Percentiles rank a stretch among this genome's conserved stretches.
phyloP scores from a whole-genome alignment of 2,888 invertebrate species.

The Cactoblastis cactorum region DNA sequence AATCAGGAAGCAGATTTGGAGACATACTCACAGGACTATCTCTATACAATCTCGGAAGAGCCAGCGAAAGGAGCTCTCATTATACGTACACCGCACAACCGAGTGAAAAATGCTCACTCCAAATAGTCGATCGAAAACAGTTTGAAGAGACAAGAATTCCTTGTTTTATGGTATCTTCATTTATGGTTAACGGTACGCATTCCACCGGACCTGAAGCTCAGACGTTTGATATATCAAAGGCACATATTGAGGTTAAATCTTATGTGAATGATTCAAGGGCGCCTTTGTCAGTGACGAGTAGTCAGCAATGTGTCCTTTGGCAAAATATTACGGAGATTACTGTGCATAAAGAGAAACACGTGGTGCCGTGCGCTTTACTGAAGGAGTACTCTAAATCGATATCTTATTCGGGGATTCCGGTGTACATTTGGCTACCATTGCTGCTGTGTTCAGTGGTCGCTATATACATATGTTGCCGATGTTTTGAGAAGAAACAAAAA shows the following conservation, averaged over 20 bases:
- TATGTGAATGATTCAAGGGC: slow-evolving; percentile 40
- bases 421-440: slow-evolving; percentile 63
- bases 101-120: slow-evolving; percentile 59
- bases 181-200: slow-evolving; percentile 41
- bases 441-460: slow-evolving; percentile 44
- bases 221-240: slow-evolving; percentile 52
- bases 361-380: slow-evolving; percentile 56
- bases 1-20: slow-evolving; percentile 53
- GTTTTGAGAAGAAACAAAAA: slow-evolving; percentile 44
- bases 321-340: slow-evolving; percentile 53
- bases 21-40: slow-evolving; percentile 60
- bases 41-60: slow-evolving; percentile 63
- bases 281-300: slow-evolving; percentile 42
- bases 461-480: slow-evolving; percentile 49
- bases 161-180: slow-evolving; percentile 66
- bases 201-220: slow-evolving; percentile 32
- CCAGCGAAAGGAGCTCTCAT: slow-evolving; percentile 32
- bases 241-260: slow-evolving; percentile 49
- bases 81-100: slow-evolving; percentile 38
- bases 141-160: slow-evolving; percentile 60
- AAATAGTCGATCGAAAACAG: slow-evolving; percentile 49
- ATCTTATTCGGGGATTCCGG: slow-evolving; percentile 53
- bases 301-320: slow-evolving; percentile 63
- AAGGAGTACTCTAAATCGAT: slow-evolving; percentile 60
- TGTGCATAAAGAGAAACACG: slow-evolving; percentile 40